A percentile compares a stretch with the other conserved stretches of the same genome.
phyloP scores from a whole-genome alignment of 2,888 invertebrate genomes.

The Drosophila borborema region DNA sequence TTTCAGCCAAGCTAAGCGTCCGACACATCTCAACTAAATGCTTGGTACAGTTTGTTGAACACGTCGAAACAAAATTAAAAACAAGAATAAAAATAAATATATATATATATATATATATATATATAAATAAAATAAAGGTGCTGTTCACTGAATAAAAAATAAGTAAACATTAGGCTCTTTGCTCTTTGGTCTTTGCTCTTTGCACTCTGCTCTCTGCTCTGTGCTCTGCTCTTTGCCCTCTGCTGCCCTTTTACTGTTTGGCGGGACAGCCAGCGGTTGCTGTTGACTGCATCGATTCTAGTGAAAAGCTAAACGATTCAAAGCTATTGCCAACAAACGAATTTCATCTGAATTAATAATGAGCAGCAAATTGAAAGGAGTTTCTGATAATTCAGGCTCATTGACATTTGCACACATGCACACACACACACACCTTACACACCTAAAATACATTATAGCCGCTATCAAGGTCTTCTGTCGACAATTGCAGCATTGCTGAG shows the following conservation, averaged over 20 bases:
- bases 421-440: not conserved
- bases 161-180: not conserved
- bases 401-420: not conserved
- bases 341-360: conserved; percentile 10
- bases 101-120: not conserved
- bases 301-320: conserved; percentile 1
- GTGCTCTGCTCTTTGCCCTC: not conserved
- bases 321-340: conserved; percentile 5
- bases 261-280: not conserved
- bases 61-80: not conserved
- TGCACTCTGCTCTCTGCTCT: not conserved
- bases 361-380: conserved; percentile 8
- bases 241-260: not conserved
- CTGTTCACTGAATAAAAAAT: conserved; percentile 5
- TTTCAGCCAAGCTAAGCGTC: not conserved
- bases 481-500: not conserved
- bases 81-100: not conserved
- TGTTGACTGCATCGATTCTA: conserved; percentile 1
- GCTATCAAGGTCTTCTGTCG: not conserved
- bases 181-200: not conserved
- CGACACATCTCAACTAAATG: conserved; percentile 2
- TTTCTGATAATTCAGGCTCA: not conserved
- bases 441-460: not conserved
- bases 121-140: conserved; percentile 3
- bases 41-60: not conserved